phyloP scores from a whole-genome alignment of 2,113 vertebrate species.

The Sakesphorus luctuosus region DNA sequence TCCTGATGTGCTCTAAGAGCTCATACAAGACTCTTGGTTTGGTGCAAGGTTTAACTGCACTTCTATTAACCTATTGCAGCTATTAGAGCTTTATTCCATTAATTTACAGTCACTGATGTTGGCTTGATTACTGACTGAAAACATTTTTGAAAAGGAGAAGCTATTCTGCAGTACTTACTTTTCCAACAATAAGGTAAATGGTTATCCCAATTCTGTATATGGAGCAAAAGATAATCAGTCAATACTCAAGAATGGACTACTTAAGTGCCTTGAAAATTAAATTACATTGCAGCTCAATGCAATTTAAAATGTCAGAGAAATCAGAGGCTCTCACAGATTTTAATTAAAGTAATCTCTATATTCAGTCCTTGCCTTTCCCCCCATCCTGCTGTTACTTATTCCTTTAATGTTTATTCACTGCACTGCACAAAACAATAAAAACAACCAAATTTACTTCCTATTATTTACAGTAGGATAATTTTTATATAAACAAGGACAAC shows the following conservation, averaged over 20 bases:
- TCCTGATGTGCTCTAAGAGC: neutral
- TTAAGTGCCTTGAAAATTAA: constrained; percentile 42
- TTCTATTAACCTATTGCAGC: neutral
- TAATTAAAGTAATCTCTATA: constrained; percentile 42
- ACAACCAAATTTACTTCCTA: neutral
- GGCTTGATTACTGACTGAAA: constrained; percentile 7
- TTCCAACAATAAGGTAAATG: constrained; percentile 7
- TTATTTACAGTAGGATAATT: neutral
- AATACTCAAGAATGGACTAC: neutral
- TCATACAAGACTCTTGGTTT: neutral
- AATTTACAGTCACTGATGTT: neutral
- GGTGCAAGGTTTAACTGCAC: neutral
- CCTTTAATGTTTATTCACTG: neutral
- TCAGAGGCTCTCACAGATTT: constrained; percentile 25
- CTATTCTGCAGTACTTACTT: neutral
- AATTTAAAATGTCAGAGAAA: constrained; percentile 39
- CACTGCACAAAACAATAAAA: neutral
- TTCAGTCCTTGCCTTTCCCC: neutral
- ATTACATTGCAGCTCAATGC: constrained; percentile 10
- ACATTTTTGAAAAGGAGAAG: neutral
- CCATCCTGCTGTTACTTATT: neutral
- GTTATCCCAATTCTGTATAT: neutral
- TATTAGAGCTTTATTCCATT: neutral
- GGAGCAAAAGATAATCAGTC: constrained; percentile 29
- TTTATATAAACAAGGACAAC: neutral